Percentiles rank a stretch among this genome's conserved stretches.
phyloP scores from a whole-genome alignment of 2,888 invertebrate species.

The Conomelus anceps region DNA sequence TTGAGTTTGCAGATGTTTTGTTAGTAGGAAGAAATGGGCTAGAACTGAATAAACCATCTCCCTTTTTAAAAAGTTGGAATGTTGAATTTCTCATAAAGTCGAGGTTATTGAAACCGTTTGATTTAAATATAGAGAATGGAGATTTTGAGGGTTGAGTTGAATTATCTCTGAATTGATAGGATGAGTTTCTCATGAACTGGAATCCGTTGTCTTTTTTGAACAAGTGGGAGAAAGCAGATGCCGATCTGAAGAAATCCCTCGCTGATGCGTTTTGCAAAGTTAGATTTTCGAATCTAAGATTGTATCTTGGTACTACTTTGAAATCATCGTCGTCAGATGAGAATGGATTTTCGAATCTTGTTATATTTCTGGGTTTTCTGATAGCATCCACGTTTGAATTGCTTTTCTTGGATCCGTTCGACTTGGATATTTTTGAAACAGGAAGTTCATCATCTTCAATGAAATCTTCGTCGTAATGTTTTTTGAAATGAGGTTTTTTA shows the following conservation, averaged over 20 bases:
- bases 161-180: background rate
- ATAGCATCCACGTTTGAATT: background rate
- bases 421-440: background rate
- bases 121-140: background rate
- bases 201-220: background rate
- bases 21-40: background rate
- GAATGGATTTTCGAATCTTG: background rate
- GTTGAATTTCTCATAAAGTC: background rate
- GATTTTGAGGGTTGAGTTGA: background rate
- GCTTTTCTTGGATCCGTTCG: background rate
- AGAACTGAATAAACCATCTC: background rate
- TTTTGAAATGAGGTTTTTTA: background rate
- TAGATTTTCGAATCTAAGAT: background rate
- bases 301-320: background rate
- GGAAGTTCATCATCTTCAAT: background rate
- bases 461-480: background rate
- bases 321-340: background rate
- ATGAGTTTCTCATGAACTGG: background rate
- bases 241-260: background rate
- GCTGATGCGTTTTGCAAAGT: background rate
- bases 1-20: background rate
- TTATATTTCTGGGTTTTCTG: constrained; percentile 3
- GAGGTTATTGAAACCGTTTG: background rate
- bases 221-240: background rate
- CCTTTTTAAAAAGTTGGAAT: background rate